phyloP scores from a whole-genome alignment of 2,113 vertebrate genomes.

The Hiodon tergisus region DNA sequence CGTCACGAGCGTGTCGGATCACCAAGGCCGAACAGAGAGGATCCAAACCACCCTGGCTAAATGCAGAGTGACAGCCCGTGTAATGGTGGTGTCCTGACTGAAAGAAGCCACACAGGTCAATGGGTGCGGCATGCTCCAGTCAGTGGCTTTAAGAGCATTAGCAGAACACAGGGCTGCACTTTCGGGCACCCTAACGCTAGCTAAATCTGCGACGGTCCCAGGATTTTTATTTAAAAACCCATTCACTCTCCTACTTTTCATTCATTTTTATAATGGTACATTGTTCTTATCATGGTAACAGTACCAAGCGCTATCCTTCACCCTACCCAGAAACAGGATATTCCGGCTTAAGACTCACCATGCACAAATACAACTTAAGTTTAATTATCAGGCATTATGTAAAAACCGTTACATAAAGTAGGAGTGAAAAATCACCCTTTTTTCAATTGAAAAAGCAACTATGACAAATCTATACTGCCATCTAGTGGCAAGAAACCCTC shows the following conservation, averaged over 20 bases:
- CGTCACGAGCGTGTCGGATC: neutral
- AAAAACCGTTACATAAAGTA: too few relatives aligned
- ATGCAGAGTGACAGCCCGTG: neutral
- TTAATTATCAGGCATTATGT: too few relatives aligned
- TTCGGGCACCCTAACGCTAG: neutral
- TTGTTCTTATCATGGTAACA: too few relatives aligned
- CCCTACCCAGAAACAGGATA: too few relatives aligned
- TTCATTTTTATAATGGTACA: too few relatives aligned
- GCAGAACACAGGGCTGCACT: neutral
- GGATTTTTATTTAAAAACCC: too few relatives aligned
- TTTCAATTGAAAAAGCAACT: neutral
- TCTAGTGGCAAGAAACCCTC: constrained; percentile 46
- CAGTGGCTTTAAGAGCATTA: constrained; percentile 8
- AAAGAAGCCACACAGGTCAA: neutral
- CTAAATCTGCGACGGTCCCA: neutral
- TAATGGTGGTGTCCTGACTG: neutral
- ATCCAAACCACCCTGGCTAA: neutral
- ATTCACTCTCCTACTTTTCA: too few relatives aligned
- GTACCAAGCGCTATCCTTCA: too few relatives aligned
- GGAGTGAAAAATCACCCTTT: neutral
- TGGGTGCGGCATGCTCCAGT: neutral
- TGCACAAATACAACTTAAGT: too few relatives aligned
- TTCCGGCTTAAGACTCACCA: too few relatives aligned
- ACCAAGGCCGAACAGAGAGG: neutral
- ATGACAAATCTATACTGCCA: constrained; percentile 43